These are phyloP conservation scores for Holacanthus passer DNA, from an alignment of 2,113 vertebrate genomes.

Conservation along the genomic window DNA sequence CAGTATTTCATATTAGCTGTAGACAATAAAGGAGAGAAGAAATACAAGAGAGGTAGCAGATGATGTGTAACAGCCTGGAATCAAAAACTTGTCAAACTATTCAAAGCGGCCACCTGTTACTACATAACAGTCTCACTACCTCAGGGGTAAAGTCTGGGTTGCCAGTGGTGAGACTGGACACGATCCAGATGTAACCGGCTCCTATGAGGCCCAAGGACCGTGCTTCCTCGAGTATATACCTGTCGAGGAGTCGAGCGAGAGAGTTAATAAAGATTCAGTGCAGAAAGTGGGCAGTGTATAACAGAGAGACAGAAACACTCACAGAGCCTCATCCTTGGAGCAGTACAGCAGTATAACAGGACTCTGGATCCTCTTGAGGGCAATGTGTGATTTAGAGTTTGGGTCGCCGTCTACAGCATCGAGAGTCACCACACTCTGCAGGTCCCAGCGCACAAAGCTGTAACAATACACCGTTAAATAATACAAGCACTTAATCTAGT, in stretches of 20 bases:
- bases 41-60: constrained; percentile 7
- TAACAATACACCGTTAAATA: constrained; percentile 70
- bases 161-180: constrained; percentile 94
- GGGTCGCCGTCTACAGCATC: constrained; percentile 93
- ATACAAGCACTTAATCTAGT: constrained; percentile 46
- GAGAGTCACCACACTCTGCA: constrained; percentile 93
- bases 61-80: constrained; percentile 32
- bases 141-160: constrained; percentile 94
- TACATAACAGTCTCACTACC: constrained; percentile 65
- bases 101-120: constrained; percentile 57
- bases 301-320: constrained; percentile 53
- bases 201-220: constrained; percentile 95
- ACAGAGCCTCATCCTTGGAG: constrained; percentile 95
- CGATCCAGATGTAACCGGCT: constrained; percentile 98
- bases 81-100: constrained; percentile 46
- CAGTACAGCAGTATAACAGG: constrained; percentile 97
- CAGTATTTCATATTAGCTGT: background rate
- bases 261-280: constrained; percentile 10
- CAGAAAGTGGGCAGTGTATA: constrained; percentile 13
- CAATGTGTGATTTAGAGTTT: constrained; percentile 94
- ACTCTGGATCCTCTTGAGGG: constrained; percentile 97
- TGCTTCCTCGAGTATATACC: constrained; percentile 93
- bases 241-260: constrained; percentile 41
- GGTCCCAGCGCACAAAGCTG: constrained; percentile 98
- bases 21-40: constrained; percentile 14